Base-by-base conservation (phyloP, 2,888 invertebrate species). In the Lasioglossum villosulum region DNA sequence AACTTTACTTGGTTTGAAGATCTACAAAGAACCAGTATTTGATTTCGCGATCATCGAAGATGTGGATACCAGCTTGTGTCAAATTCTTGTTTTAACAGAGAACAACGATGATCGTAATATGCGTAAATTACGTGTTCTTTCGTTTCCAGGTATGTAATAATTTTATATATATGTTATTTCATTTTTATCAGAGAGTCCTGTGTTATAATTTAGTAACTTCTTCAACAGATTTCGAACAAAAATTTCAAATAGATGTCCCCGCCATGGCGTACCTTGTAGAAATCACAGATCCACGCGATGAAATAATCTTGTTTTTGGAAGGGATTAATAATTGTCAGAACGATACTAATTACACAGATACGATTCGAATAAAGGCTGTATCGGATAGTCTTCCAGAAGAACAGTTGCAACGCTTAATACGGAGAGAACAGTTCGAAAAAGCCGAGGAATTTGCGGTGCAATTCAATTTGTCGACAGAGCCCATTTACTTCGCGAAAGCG, bases 391-490 rank as follows among this genome's bases (percentile, higher is more conserved):
- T 94, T 59, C 96, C 96, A 0, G 95, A 95, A 82, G 92, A 93
- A 84, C 95, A 96, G 83, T 93, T 96, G 19, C 93, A 95, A 77
- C 93, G 96, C 87, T 93, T 96, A 75, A 89, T 96, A 34, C 94
- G 94, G 75, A 94, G 95, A 87, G 93, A 94, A 70, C 94, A 95
- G 88, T 96, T 96, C 89, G 95, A 95, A 16, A 95, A 96, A 90
- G 96, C 96, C 3, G 95, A 95, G 90, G 86, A 90, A 34, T 96
- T 96, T 91, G 96, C 96, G 0, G 91, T 86, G 68, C 92, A 92
- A 45, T 96, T 95, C 90, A 92, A 94, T 77, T 92, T 96, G 37
- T 93, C 95, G 85, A 86, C 93, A 56, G 94, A 95, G 79, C 88
- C 93, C 16, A 94, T 96, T 77, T 94, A 95, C 83, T 95, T 94